Evolutionary conservation across 2,113 vertebrate species (phyloP).

Genomic region (Maccullochella peelii): DNA sequence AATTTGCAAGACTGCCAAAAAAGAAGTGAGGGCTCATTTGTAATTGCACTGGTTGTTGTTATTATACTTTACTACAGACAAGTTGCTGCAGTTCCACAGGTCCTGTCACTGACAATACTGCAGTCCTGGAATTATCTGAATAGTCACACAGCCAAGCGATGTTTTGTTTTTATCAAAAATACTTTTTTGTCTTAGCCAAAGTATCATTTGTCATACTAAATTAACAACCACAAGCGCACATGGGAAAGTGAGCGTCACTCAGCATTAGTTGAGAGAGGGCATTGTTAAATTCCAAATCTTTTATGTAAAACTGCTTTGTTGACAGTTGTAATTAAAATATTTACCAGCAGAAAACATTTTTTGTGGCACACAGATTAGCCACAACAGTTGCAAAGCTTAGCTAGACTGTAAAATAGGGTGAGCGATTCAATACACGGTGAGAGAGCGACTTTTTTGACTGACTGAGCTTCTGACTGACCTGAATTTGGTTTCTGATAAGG

Average conservation of each 20-base stretch:
- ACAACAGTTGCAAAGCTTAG: not conserved
- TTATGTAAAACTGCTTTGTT: constrained; percentile 32
- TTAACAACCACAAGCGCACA: constrained; percentile 3
- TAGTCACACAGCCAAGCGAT: constrained; percentile 17
- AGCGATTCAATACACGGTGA: constrained; percentile 14
- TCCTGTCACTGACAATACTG: not conserved
- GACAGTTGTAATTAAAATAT: constrained; percentile 21
- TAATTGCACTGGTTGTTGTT: constrained; percentile 21
- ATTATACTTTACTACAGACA: not conserved
- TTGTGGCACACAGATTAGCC: constrained; percentile 6
- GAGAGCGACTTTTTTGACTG: constrained; percentile 37
- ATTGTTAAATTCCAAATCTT: constrained; percentile 7
- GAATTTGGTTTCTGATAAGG: constrained; percentile 43
- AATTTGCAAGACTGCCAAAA: constrained; percentile 12
- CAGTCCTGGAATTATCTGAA: constrained; percentile 2
- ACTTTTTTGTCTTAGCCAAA: not conserved
- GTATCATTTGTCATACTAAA: not conserved
- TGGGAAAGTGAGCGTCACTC: not conserved
- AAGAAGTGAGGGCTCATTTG: constrained; percentile 2
- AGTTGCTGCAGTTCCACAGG: constrained; percentile 13
- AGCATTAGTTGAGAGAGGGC: not conserved
- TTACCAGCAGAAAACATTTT: constrained; percentile 23
- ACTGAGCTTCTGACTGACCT: constrained; percentile 45
- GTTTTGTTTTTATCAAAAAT: constrained; percentile 22
- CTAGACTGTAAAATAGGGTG: constrained; percentile 11